Evolutionary conservation across 2,113 vertebrate species (phyloP).

Genomic region (Sialia sialis): DNA sequence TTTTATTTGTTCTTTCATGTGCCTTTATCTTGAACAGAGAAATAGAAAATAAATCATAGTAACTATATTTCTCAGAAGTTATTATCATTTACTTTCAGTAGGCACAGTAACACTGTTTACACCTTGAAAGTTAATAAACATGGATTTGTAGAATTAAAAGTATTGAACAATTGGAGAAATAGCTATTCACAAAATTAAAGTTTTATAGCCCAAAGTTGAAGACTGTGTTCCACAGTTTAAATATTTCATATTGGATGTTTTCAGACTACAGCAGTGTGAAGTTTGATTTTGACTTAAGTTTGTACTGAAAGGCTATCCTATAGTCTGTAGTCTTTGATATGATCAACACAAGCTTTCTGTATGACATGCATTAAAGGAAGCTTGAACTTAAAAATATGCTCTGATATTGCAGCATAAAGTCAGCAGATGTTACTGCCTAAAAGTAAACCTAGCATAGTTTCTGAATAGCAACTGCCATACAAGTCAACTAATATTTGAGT

Average conservation of each 20-base stretch:
- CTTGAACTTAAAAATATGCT: not conserved
- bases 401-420: not conserved
- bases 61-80: constrained; percentile 69
- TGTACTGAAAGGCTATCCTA: not conserved
- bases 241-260: constrained; percentile 80
- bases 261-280: constrained; percentile 56
- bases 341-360: not conserved
- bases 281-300: constrained; percentile 68
- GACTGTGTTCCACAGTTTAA: constrained; percentile 73
- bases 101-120: constrained; percentile 77
- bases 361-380: not conserved
- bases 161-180: constrained; percentile 73
- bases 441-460: not conserved
- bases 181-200: constrained; percentile 77
- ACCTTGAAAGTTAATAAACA: constrained; percentile 81
- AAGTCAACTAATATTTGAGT: not conserved
- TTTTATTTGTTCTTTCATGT: constrained; percentile 72
- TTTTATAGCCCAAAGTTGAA: constrained; percentile 76
- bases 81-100: constrained; percentile 76
- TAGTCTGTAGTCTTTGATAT: not conserved
- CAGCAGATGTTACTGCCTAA: not conserved
- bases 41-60: constrained; percentile 72
- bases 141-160: constrained; percentile 82
- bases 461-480: not conserved
- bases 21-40: constrained; percentile 65